Conservation (phyloP, 2,888 invertebrate species). For the Acanthosepion esculentum region DNA sequence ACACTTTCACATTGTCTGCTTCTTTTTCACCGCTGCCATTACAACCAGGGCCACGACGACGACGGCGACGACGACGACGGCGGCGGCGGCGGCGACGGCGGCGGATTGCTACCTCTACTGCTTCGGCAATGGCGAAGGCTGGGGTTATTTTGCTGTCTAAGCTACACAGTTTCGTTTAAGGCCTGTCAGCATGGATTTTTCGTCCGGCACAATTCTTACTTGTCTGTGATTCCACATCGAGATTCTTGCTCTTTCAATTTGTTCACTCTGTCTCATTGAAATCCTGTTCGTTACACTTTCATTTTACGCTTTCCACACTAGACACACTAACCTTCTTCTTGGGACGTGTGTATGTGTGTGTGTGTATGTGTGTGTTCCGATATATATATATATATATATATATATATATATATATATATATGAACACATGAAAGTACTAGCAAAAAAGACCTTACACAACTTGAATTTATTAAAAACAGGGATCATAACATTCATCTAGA, state of each 20-base stretch:
- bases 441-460: no score
- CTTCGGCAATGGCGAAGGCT: not conserved
- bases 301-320: no score
- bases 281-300: no score
- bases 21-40: no score
- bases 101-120: not conserved
- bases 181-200: not conserved
- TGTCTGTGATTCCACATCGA: not conserved
- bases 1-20: not conserved
- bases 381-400: not conserved
- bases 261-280: no score
- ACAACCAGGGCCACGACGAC: not conserved
- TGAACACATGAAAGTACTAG: no score
- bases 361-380: not conserved
- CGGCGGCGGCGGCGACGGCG: not conserved
- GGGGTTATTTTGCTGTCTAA: not conserved
- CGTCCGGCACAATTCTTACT: not conserved
- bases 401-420: not conserved
- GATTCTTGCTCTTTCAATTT: not conserved
- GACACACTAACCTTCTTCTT: no score
- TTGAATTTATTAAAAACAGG: no score
- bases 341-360: not conserved
- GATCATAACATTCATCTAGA: no score
- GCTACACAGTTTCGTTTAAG: not conserved
- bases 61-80: not conserved